phyloP scores from a whole-genome alignment of 2,113 vertebrate species.

The Microcebus ravelobensis region DNA sequence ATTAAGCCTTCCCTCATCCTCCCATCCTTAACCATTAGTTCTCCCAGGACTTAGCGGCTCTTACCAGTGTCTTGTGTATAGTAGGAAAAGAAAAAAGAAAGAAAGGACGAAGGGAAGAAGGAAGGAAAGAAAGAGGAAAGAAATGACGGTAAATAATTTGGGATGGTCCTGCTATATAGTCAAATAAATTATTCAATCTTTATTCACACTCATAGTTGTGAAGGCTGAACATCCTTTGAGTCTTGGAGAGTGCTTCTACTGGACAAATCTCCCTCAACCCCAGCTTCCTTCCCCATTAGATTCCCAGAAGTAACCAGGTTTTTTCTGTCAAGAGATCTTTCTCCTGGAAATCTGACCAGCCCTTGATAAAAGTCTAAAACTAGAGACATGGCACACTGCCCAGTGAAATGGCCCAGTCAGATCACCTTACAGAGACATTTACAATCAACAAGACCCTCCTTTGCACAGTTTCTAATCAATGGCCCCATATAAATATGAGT shows the following conservation, averaged over 20 bases:
- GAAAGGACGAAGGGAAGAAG: not conserved
- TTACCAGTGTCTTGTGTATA: not conserved
- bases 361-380: constrained; percentile 23
- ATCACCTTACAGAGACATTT: not conserved
- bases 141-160: not conserved
- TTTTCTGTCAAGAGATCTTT: not conserved
- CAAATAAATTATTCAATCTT: not conserved
- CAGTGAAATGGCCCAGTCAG: not conserved
- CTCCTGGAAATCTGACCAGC: not conserved
- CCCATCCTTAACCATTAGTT: not conserved
- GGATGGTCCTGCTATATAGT: not conserved
- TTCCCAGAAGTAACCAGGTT: not conserved
- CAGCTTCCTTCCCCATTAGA: not conserved
- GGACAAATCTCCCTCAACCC: not conserved
- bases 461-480: not conserved
- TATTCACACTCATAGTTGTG: not conserved
- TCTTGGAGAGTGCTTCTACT: not conserved
- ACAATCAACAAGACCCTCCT: not conserved
- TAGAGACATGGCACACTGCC: not conserved
- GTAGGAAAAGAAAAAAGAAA: not conserved
- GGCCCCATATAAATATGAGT: not conserved
- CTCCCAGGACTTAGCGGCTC: not conserved
- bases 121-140: too few species aligned
- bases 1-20: not conserved
- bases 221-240: not conserved